Percentiles rank a stretch among this genome's conserved stretches.
Evolutionary conservation across 2,113 vertebrate species (phyloP).

Genomic region (Rhizomys pruinosus): DNA sequence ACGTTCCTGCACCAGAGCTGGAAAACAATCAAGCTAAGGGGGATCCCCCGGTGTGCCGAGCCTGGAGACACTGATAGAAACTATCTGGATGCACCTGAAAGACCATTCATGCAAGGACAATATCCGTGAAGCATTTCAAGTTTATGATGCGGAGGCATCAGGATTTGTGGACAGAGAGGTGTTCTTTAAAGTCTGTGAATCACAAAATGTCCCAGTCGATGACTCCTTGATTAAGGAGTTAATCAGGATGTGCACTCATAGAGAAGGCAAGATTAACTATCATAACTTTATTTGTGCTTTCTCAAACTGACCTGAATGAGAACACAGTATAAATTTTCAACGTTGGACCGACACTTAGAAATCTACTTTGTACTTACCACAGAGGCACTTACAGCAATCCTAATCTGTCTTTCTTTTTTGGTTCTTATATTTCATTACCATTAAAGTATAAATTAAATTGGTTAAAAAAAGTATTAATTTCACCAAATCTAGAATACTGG

Average conservation of each 20-base stretch:
- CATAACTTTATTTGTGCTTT: conserved; percentile 84
- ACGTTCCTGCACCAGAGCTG: conserved; percentile 31
- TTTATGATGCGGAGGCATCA: conserved; percentile 78
- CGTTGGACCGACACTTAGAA: background rate
- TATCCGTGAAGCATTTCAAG: conserved; percentile 76
- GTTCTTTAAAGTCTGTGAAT: conserved; percentile 83
- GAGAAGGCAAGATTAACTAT: conserved; percentile 84
- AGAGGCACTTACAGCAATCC: background rate
- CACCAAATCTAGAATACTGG: conserved; percentile 84
- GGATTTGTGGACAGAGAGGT: conserved; percentile 80
- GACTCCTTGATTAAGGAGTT: conserved; percentile 83
- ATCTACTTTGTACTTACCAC: background rate
- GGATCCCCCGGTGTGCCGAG: too few species aligned
- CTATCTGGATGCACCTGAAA: conserved; percentile 82
- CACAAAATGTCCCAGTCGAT: conserved; percentile 74
- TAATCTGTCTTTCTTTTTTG: background rate
- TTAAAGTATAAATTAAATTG: conserved; percentile 61
- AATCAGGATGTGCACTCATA: conserved; percentile 82
- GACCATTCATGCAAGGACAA: conserved; percentile 67
- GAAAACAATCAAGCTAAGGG: too few species aligned
- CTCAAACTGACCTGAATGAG: conserved; percentile 71
- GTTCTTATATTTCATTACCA: background rate
- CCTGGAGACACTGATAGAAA: conserved; percentile 75
- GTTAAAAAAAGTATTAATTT: conserved; percentile 80
- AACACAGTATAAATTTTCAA: background rate